Conservation (phyloP, 2,888 invertebrate species). For the Pheosia gnoma region DNA sequence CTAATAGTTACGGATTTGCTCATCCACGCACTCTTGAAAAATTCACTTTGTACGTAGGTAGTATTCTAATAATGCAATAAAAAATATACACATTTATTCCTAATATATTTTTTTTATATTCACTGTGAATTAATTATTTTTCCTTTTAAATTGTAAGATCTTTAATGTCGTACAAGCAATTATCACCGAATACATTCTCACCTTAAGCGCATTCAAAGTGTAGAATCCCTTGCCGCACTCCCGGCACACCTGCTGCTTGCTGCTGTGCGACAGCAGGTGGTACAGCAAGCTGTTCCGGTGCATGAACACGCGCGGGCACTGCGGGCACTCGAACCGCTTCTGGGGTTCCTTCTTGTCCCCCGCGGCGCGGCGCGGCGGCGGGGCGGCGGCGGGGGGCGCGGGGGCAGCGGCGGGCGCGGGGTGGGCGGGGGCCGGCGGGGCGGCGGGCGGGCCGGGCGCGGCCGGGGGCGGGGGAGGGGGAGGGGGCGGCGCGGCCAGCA, state of each 20-base stretch:
- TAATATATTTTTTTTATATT: too few species aligned
- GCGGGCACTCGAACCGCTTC: slow-evolving; percentile 82
- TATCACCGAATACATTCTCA: slow-evolving; percentile 42
- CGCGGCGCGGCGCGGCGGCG: not conserved
- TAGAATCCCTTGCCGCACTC: slow-evolving; percentile 93
- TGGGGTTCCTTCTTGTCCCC: slow-evolving; percentile 42
- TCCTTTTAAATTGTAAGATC: too few species aligned
- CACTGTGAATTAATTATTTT: too few species aligned
- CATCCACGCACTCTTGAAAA: too few species aligned
- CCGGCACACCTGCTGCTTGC: slow-evolving; percentile 90
- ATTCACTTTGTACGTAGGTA: too few species aligned
- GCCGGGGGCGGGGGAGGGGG: slow-evolving; percentile 18
- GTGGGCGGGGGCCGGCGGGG: slow-evolving; percentile 12
- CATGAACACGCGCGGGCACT: slow-evolving; percentile 90
- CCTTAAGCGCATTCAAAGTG: slow-evolving; percentile 91
- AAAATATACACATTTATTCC: too few species aligned
- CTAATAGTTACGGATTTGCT: too few species aligned
- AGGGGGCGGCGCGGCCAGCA: slow-evolving; percentile 35
- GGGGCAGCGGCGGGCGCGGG: slow-evolving; percentile 10
- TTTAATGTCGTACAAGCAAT: too few species aligned
- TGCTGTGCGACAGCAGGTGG: slow-evolving; percentile 91
- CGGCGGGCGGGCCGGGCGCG: slow-evolving; percentile 12
- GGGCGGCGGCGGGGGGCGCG: slow-evolving; percentile 7
- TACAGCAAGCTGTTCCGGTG: slow-evolving; percentile 94
- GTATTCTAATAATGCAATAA: too few species aligned